Base-by-base conservation (phyloP, 2,113 vertebrate genomes). In the Elephantulus edwardii region DNA sequence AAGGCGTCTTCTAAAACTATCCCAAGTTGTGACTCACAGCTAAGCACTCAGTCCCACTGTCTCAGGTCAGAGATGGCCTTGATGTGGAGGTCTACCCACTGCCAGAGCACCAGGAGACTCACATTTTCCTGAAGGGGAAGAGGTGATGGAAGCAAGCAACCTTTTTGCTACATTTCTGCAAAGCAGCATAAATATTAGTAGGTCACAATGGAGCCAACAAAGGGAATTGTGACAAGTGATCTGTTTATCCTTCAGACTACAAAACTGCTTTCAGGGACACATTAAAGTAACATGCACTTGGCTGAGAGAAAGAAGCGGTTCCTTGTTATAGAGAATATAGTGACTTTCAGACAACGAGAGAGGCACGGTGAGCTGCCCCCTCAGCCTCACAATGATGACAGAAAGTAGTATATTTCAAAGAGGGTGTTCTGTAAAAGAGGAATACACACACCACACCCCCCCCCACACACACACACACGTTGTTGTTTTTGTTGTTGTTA, bases 161-260 rank as follows among this genome's bases (percentile, higher is more conserved):
- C 24, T 70, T 66, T 92, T 79, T 35, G 54, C 77, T 71, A 22
- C 46, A 46, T 66, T 93, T 94, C 89, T 16, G 1, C 30, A 70
- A 58, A 77, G 71, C 83, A 60, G 60, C 85, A 64, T 77, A 92
- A 95, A 93, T 94, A 89, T 93, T 93, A 95, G 68, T 76, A 94
- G 82, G 92, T 93, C 88, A 91, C 64, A 48, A 83, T 38, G 68
- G 86, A 66, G 71, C n/a, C 94, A 83, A 94, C 89, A 94, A 93
- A 95, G 94, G 89, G 72, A 96, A 72, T 83, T 89, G n/a, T 93
- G 92, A 96, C 91, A 96, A 93, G 75, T 52, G 75, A 87, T 92
- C 86, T 95, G 94, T 95, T 95, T 96, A 94, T 95, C 91, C 91
- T 95, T 92, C 93, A 95, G 94, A 96, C 94, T 94, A 96, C 89